Evolutionary conservation across 2,888 invertebrate genomes (phyloP), one percentile per base, ranked within the genome.

Genomic region (Polydrusus pterygomalis): DNA sequence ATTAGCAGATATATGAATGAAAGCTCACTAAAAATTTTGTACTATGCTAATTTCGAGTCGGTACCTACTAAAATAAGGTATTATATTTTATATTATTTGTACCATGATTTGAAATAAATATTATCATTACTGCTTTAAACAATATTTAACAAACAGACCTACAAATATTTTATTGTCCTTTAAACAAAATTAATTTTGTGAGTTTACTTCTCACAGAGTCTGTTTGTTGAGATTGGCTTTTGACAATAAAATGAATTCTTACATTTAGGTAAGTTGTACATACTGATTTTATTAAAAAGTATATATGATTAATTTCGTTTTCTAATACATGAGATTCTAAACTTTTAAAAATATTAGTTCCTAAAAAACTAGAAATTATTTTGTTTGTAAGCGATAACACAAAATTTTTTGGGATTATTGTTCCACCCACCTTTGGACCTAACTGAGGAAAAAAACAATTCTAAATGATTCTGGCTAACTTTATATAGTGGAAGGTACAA

Each of bases 381-480:
- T 47, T 47, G 2, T 47, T 47, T 9, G 43, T 43, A 1, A 43
- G 6, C 6, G n/a, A 1, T 43, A 43, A 43, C n/a, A 43, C 13
- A 43, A 43, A 43, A 10, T 47, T 47, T 15, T 15, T n/a, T n/a
- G n/a, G n/a, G n/a, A n/a, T n/a, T n/a, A n/a, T n/a, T 79, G 47
- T 79, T 79, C 78, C 77, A n/a, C 78, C 78, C 78, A n/a, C 79
- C 78, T 58, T 69, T 65, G 2, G 70, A 47, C 13, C 77, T 56
- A 30, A 79, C 68, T 11, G 62, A 67, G 1, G 69, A 58, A 54
- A 79, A 79, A 74, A 78, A 79, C 13, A 78, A n/a, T 40, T 79
- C 77, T 10, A 79, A 43, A 47, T 77, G 77, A 18, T 79, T 70
- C 64, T 79, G 78, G 38, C 68, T 64, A 8, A 71, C 8, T 75